phyloP scores from a whole-genome alignment of 2,797 vertebrate species.

The Lithobates sylvaticus region DNA sequence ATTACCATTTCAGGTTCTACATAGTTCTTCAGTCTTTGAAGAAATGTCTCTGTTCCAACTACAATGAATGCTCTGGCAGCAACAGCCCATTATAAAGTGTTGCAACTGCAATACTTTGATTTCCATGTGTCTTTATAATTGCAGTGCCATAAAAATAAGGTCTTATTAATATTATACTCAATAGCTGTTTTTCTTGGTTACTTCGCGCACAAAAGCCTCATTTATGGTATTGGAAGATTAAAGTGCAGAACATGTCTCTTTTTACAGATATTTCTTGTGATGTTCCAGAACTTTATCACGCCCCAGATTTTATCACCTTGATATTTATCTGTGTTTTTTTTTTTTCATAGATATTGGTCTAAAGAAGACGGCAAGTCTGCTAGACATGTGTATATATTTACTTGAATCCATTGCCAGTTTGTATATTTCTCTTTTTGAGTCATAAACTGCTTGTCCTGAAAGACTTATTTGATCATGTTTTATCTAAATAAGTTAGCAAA shows the following conservation, averaged over 20 bases:
- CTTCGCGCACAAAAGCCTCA: neutral
- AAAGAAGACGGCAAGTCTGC: neutral
- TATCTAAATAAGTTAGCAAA: neutral
- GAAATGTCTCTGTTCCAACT: neutral
- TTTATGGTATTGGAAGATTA: conserved; percentile 7
- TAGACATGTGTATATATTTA: conserved; percentile 6
- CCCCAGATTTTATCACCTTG: conserved; percentile 50
- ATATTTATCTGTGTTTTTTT: conserved; percentile 8
- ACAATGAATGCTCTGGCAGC: neutral
- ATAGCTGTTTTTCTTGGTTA: neutral
- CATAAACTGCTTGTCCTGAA: neutral
- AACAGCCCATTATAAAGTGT: conserved; percentile 2
- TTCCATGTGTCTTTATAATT: neutral
- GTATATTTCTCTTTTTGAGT: neutral
- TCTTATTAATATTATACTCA: neutral
- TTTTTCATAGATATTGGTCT: conserved; percentile 46
- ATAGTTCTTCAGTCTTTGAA: neutral
- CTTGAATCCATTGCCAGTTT: neutral
- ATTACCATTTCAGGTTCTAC: neutral
- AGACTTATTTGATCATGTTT: neutral
- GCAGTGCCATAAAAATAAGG: neutral
- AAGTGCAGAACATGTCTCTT: conserved; percentile 11
- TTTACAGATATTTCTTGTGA: conserved; percentile 5
- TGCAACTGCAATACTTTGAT: neutral
- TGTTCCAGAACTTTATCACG: conserved; percentile 24